These are phyloP conservation scores for Lithophane leautieri DNA, from an alignment of 2,888 invertebrate genomes.

Conservation along the genomic window DNA sequence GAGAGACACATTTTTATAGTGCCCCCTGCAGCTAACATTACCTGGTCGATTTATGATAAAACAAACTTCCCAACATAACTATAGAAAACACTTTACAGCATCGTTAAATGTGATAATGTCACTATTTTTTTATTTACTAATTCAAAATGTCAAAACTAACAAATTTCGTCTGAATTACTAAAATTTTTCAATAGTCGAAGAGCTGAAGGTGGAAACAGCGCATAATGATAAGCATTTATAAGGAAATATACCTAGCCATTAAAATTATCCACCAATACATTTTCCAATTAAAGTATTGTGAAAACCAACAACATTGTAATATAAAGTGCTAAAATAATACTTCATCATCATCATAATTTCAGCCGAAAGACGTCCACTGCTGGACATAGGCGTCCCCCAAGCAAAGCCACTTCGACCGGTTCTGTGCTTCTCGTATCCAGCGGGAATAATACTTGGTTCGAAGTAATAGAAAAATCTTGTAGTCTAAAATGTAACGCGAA, in stretches of 20 bases:
- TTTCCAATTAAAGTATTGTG: background rate
- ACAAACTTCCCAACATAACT: constrained; percentile 71
- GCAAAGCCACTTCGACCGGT: too few relatives aligned
- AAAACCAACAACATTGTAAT: background rate
- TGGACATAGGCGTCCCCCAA: too few relatives aligned
- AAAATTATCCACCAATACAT: background rate
- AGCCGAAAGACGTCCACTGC: too few relatives aligned
- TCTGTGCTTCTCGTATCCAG: too few relatives aligned
- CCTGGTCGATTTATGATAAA: constrained; percentile 71
- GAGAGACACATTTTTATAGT: constrained; percentile 52
- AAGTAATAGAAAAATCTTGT: background rate
- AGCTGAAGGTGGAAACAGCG: background rate
- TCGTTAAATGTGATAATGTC: constrained; percentile 72
- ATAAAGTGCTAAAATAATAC: background rate
- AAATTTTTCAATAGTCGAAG: constrained; percentile 27
- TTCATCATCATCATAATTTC: too few relatives aligned
- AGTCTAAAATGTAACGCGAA: background rate
- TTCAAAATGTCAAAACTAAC: constrained; percentile 58
- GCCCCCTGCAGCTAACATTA: constrained; percentile 65
- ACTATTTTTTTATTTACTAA: constrained; percentile 71
- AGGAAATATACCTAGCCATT: background rate
- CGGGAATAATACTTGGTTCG: too few relatives aligned
- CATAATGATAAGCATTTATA: too few relatives aligned
- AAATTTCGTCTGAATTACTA: constrained; percentile 9
- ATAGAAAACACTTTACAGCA: constrained; percentile 69